These are phyloP conservation scores for Antedon mediterranea DNA, from an alignment of 53 echinoderm and acorn worm genomes.

Conservation along the genomic window DNA sequence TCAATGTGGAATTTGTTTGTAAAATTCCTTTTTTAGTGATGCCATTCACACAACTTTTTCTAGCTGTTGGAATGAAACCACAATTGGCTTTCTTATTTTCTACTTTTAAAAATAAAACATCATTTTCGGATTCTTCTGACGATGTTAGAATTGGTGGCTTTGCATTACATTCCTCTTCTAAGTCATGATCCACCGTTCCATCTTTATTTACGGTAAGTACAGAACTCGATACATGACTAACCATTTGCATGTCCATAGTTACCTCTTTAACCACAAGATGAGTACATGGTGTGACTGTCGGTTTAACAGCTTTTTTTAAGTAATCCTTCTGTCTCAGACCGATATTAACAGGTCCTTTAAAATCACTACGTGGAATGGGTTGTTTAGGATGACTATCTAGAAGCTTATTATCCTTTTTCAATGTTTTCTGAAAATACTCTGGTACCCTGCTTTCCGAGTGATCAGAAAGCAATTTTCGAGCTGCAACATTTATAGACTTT, in stretches of 20 bases:
- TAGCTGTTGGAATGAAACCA: background rate
- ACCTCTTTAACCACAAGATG: background rate
- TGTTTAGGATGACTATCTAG: background rate
- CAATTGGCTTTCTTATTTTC: background rate
- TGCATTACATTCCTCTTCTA: no score
- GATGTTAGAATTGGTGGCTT: no score
- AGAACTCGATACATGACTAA: background rate
- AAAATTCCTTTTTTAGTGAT: background rate
- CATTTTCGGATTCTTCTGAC: no score
- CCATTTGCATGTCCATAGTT: background rate
- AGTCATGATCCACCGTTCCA: background rate
- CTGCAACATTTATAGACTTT: background rate
- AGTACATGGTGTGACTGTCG: background rate
- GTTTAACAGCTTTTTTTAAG: background rate
- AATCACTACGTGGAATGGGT: background rate
- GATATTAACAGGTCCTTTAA: background rate
- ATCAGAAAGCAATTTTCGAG: background rate
- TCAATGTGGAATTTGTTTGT: no score
- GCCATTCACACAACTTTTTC: background rate
- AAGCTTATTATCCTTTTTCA: background rate
- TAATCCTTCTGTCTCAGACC: background rate
- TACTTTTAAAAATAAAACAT: no score
- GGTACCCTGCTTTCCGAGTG: background rate
- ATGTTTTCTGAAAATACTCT: background rate
- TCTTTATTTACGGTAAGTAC: background rate